These are phyloP conservation scores for Buteo buteo DNA, from an alignment of 2,113 vertebrate species.

Conservation along the genomic window DNA sequence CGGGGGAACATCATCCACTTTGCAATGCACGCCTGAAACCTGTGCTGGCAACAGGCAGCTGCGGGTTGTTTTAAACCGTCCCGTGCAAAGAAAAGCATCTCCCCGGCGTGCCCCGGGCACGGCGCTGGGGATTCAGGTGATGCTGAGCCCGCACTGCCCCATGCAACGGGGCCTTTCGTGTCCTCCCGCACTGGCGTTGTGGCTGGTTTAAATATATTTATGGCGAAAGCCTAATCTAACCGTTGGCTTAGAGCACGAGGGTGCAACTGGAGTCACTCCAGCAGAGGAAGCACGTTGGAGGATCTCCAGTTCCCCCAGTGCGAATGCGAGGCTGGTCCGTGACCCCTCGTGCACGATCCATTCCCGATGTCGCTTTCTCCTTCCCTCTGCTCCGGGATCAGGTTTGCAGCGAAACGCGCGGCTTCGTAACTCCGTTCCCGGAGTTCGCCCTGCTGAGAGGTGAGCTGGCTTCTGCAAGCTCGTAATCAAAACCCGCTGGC, in stretches of 20 bases:
- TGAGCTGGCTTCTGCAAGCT: background rate
- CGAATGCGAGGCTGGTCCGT: background rate
- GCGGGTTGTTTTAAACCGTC: background rate
- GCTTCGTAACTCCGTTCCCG: background rate
- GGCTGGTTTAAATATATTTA: background rate
- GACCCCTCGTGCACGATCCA: background rate
- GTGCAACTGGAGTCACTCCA: accelerated
- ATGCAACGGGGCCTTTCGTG: accelerated
- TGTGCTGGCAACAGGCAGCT: background rate
- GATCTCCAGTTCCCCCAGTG: background rate
- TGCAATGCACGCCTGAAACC: background rate
- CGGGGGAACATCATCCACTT: background rate
- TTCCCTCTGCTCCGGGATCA: background rate
- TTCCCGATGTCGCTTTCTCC: background rate
- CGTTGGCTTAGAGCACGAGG: accelerated
- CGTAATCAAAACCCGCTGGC: background rate
- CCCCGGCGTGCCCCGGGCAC: accelerated
- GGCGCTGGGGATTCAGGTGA: background rate
- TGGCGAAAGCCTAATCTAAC: background rate
- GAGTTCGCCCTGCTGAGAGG: background rate
- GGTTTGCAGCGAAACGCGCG: accelerated
- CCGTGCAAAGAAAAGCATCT: background rate
- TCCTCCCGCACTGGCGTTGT: background rate
- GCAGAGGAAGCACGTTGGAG: background rate
- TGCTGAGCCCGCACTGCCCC: background rate